Evolutionary conservation across 2,888 invertebrate species (phyloP), one percentile per base, ranked within the genome.

Genomic region (Caenorhabditis uteleia): DNA sequence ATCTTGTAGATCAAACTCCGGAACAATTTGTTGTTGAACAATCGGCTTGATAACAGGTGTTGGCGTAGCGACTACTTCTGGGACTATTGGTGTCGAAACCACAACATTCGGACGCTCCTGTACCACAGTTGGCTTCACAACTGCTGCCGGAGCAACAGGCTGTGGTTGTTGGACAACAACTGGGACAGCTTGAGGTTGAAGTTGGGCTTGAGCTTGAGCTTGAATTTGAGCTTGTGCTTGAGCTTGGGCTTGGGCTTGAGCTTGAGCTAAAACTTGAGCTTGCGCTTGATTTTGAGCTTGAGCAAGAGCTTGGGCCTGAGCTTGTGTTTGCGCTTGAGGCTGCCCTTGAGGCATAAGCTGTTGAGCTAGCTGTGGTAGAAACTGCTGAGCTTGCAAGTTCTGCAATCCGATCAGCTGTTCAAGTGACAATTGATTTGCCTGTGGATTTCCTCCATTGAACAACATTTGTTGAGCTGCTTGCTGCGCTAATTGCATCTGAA

Each of bases 311-410:
- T 18, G 42, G 16, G 43, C 38, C 7, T 21, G 8, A n/a, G n/a
- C 45, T 31, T 44, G 44, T 27, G 44, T 6, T 29, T 23, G 26
- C 21, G 20, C 44, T 16, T 44, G 44, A 39, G 39, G 14, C 16
- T 39, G 39, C 8, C 14, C 39, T 18, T 14, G 31, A 31, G n/a
- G n/a, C n/a, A n/a, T n/a, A n/a, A n/a, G n/a, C n/a, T n/a, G n/a
- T n/a, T n/a, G n/a, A n/a, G n/a, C n/a, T n/a, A n/a, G n/a, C n/a
- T n/a, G n/a, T n/a, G n/a, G n/a, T n/a, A n/a, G n/a, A n/a, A n/a
- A n/a, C n/a, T n/a, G n/a, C n/a, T n/a, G n/a, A n/a, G n/a, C n/a
- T n/a, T n/a, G n/a, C n/a, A n/a, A n/a, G n/a, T n/a, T n/a, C n/a
- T n/a, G n/a, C n/a, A n/a, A n/a, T n/a, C n/a, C n/a, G n/a, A n/a